phyloP scores from a whole-genome alignment of 2,797 vertebrate genomes.

The Centroberyx gerrardi region DNA sequence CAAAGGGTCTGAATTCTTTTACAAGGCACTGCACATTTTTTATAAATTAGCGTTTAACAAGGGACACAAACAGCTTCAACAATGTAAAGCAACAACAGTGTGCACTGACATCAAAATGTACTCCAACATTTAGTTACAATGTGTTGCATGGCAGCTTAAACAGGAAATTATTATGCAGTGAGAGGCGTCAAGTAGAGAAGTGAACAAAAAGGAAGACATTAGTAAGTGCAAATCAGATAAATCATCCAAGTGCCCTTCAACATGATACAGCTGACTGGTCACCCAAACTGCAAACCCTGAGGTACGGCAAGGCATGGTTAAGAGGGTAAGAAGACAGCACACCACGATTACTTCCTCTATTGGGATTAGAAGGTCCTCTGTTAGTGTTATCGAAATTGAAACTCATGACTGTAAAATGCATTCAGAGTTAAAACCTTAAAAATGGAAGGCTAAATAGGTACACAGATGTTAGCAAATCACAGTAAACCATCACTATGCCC shows the following conservation, averaged over 20 bases:
- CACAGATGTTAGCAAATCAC: constrained; percentile 69
- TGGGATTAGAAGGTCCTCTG: constrained; percentile 70
- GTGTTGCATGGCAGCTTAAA: constrained; percentile 45
- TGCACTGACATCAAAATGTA: constrained; percentile 3
- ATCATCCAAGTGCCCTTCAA: constrained; percentile 50
- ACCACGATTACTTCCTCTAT: constrained; percentile 58
- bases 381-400: constrained; percentile 81
- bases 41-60: background rate
- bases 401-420: constrained; percentile 59
- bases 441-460: constrained; percentile 50
- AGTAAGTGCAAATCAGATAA: constrained; percentile 81
- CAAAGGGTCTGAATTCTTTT: too few relatives aligned
- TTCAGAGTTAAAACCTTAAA: constrained; percentile 46
- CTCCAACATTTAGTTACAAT: constrained; percentile 23
- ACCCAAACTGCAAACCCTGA: constrained; percentile 60
- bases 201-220: constrained; percentile 80
- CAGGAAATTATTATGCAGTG: constrained; percentile 68
- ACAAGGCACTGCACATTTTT: background rate
- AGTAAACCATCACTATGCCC: constrained; percentile 67
- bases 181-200: constrained; percentile 70
- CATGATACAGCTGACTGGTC: constrained; percentile 47
- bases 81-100: constrained; percentile 16
- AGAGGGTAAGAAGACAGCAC: constrained; percentile 61
- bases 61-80: constrained; percentile 3
- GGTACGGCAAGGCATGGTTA: constrained; percentile 59